A percentile compares a stretch with the other conserved stretches of the same genome.
These are phyloP conservation scores for Oryzaephilus surinamensis DNA, from an alignment of 1,140 invertebrate genomes.

Conservation along the genomic window DNA sequence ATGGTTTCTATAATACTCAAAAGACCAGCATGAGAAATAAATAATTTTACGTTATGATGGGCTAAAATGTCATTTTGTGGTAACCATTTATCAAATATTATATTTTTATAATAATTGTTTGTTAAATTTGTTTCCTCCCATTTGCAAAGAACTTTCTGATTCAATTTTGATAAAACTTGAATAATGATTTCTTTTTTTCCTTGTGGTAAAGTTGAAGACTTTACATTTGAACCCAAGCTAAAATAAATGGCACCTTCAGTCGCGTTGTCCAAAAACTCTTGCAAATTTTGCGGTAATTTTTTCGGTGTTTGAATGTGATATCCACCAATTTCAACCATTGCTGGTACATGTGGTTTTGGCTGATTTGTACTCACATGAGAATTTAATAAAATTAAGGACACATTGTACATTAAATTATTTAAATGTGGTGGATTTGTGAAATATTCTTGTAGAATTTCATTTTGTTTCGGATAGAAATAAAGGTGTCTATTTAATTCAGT, in stretches of 20 bases:
- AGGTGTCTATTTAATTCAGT: constrained; percentile 14
- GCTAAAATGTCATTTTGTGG: constrained; percentile 33
- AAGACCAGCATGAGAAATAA: constrained; percentile 44
- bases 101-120: no score
- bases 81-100: constrained; percentile 12
- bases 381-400: constrained; percentile 43
- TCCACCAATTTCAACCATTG: constrained; percentile 42
- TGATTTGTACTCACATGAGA: constrained; percentile 44
- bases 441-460: constrained; percentile 32
- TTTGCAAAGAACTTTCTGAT: constrained; percentile 54
- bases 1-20: constrained; percentile 42
- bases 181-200: constrained; percentile 41
- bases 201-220: constrained; percentile 36
- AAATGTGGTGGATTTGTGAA: constrained; percentile 38
- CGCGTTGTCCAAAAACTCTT: constrained; percentile 39
- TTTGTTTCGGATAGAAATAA: constrained; percentile 28
- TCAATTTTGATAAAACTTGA: constrained; percentile 40
- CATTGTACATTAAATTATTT: constrained; percentile 38
- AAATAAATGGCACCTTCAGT: constrained; percentile 44
- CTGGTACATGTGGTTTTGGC: constrained; percentile 43
- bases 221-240: constrained; percentile 44
- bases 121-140: constrained; percentile 43
- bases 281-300: constrained; percentile 36
- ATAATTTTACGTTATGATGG: constrained; percentile 33
- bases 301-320: constrained; percentile 37